Evolutionary conservation across 1,140 invertebrate genomes (phyloP).

Genomic region (Scylla paramamosain): DNA sequence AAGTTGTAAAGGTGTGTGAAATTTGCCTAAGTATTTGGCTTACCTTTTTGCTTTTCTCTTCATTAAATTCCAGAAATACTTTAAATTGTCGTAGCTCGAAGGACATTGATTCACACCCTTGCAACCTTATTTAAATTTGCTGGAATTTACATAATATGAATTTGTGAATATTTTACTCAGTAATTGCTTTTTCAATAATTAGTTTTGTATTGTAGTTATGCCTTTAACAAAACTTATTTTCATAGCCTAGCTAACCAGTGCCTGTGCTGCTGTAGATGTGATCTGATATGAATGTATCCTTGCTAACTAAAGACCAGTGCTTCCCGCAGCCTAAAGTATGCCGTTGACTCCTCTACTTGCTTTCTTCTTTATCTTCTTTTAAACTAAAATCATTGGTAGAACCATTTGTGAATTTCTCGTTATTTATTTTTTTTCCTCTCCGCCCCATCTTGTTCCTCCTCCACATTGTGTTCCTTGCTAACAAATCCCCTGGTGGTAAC

Average conservation of each 20-base stretch:
- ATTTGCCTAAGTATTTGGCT: neutral
- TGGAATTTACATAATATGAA: neutral
- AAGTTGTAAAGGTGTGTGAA: neutral
- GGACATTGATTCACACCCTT: neutral
- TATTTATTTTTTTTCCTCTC: neutral
- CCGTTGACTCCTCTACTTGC: neutral
- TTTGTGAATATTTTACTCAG: neutral
- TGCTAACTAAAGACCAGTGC: conserved; percentile 1
- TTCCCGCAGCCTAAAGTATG: neutral
- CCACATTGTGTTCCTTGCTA: neutral
- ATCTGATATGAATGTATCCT: neutral
- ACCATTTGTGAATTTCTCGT: neutral
- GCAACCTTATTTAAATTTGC: neutral
- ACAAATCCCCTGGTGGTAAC: conserved; percentile 10
- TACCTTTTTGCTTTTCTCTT: neutral
- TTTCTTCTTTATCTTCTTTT: neutral
- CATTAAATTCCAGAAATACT: neutral
- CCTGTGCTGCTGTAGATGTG: neutral
- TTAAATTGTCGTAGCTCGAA: neutral
- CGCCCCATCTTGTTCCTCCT: neutral
- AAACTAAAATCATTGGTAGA: neutral
- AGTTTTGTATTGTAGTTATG: conserved; percentile 9
- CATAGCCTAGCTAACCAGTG: neutral
- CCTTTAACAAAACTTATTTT: neutral
- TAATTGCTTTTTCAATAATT: neutral